These are phyloP conservation scores for Prietella phreatophila DNA, from an alignment of 2,113 vertebrate genomes.

Conservation along the genomic window DNA sequence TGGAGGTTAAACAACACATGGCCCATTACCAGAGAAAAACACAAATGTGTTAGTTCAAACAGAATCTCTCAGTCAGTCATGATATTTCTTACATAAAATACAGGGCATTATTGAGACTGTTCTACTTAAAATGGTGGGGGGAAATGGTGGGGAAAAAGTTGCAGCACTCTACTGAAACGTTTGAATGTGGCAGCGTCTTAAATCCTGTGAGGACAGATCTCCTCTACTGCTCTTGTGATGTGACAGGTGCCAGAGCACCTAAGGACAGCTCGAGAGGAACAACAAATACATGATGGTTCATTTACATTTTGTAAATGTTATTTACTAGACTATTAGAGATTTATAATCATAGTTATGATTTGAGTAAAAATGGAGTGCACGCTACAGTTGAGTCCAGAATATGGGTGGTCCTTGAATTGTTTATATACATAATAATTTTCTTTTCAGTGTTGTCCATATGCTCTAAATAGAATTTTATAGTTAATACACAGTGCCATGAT, in stretches of 20 bases:
- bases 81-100: not conserved
- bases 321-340: not conserved
- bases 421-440: not conserved
- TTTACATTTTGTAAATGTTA: not conserved
- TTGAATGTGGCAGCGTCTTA: slow-evolving; percentile 19
- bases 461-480: not conserved
- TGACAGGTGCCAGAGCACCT: slow-evolving; percentile 1
- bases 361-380: not conserved
- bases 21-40: not conserved
- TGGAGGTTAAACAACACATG: not conserved
- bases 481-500: not conserved
- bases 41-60: not conserved
- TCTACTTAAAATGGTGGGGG: not conserved
- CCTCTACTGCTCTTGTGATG: slow-evolving; percentile 10
- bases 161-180: not conserved
- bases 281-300: not conserved
- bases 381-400: not conserved
- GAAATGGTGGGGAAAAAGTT: not conserved
- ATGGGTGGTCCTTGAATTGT: not conserved
- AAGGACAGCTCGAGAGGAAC: slow-evolving; percentile 11
- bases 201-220: not conserved
- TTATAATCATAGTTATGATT: not conserved
- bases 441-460: not conserved
- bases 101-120: not conserved
- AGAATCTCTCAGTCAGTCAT: not conserved